Base-by-base conservation (phyloP, 2,797 vertebrate genomes). In the Amniataba percoides region DNA sequence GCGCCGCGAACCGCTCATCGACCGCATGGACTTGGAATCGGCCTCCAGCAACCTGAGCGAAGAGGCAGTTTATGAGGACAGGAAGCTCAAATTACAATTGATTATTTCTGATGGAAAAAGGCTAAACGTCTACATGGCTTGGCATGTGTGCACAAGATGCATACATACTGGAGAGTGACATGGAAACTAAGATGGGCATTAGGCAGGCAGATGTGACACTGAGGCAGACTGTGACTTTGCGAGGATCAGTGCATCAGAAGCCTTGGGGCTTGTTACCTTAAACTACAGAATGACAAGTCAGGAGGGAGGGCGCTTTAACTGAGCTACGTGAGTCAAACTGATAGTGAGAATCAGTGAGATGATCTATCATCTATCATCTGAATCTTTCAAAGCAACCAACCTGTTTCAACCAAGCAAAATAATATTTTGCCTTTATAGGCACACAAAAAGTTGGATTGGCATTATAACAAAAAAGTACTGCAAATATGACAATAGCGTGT, bases 1-100 rank as follows among this genome's bases (percentile, higher is more conserved):
- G 86, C 98, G 97, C 88, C 98, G 96, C 27, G 98, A 99, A 66
- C 98, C 98, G 85, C 97, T 98, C 89, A 99, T 98, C 4, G 98
- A 99, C 59, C 96, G 94, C 93, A 99, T 94, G 31, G 98, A 99
- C 90, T 99, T 99, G 68, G 97, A 97, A 87, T 99, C 98, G 0
- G 97, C 99, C 93, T 99, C 98, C 90, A 99, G 92, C 55, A 99
- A 93, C 92, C 98, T 99, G 92, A 62, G 56, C 1, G 43, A 40
- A 57, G 19, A 65, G 18, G 64, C 3, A 5, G 55, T 43, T 63
- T 19, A 61, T 42, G 25, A 72, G n/a, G 51, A 57, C 5, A 7
- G 40, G 34, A 27, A 27, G 53, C 31, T 52, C n/a, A 55, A 18
- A 68, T 39, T 71, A 45, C 18, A 36, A 15, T 16, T 19, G 31